A percentile compares a stretch with the other conserved stretches of the same genome.
These are phyloP conservation scores for Zaprionus camerounensis DNA, from an alignment of 1,140 invertebrate species.

Conservation along the genomic window DNA sequence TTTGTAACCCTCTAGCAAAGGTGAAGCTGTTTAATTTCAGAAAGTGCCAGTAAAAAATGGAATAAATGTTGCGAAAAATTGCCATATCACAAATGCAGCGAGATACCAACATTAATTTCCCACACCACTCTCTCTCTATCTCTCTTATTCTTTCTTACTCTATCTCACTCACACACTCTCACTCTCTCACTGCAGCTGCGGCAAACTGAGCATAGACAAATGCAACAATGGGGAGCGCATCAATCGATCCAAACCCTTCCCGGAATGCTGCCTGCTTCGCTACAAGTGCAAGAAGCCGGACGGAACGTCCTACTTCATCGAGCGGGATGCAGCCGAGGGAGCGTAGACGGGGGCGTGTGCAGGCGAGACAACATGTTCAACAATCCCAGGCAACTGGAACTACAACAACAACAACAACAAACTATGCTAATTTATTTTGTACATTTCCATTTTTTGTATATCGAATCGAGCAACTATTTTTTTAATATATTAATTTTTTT, in stretches of 20 bases:
- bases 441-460: constrained; percentile 31
- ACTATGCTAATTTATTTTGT: constrained; percentile 58
- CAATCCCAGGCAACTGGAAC: background rate
- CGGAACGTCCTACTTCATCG: constrained; percentile 70
- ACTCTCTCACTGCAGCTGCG: constrained; percentile 51
- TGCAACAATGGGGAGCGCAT: constrained; percentile 79
- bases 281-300: constrained; percentile 75
- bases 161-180: background rate
- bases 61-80: background rate
- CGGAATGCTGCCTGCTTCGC: constrained; percentile 74
- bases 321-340: constrained; percentile 50
- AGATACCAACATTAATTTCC: constrained; percentile 2
- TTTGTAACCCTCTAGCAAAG: background rate
- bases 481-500: constrained; percentile 45
- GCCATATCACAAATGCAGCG: background rate
- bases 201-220: constrained; percentile 67
- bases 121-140: background rate
- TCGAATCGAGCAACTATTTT: constrained; percentile 35
- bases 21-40: background rate
- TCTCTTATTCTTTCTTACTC: background rate
- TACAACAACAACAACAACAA: constrained; percentile 9
- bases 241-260: constrained; percentile 66
- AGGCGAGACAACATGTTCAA: background rate
- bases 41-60: background rate
- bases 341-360: constrained; percentile 24